Base-by-base conservation (phyloP, 35 echinoderm and acorn worm genomes). In the Strongylocentrotus purpuratus region DNA sequence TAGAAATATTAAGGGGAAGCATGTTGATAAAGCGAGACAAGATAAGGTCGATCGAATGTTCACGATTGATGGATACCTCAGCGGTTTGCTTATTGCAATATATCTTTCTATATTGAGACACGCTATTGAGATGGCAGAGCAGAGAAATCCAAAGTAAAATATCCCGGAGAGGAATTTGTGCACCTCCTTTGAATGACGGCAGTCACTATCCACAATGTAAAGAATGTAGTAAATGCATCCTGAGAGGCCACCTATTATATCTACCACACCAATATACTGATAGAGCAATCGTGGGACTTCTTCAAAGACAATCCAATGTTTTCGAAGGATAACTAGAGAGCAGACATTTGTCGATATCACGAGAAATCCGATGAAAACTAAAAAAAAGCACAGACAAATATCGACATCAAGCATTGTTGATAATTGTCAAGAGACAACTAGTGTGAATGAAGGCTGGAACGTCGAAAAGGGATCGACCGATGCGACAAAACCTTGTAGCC, bases 91-190 rank as follows among this genome's bases (percentile, higher is more conserved):
- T 78, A 78, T 78, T 2, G 65, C 65, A 22, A 78, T 78, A n/a
- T 78, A 78, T 78, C 65, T 22, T 7, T 78, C 65, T 22, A 78
- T n/a, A n/a, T 78, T 78, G 65, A 78, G 22, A 78, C 65, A 78
- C 18, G 65, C n/a, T 28, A 78, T 78, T 22, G 8, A 3, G 20
- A 78, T 78, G 25, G 22, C 65, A 78, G 65, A 78, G 4, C n/a
- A 28, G 7, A 78, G 22, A 78, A 78, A 3, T n/a, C 65, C 65
- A 78, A 78, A 78, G 7, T 31, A n/a, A 78, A n/a, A 78, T 28
- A n/a, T 28, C 0, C n/a, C 6, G 4, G 28, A 0, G 0, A n/a
- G 2, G 25, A n/a, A 7, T 5, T 4, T 22, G 22, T n/a, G 1
- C 20, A 28, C 2, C 0, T 28, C 22, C 5, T n/a, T 0, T 22